phyloP scores from a whole-genome alignment of 2,888 invertebrate species.

The Tromatobia lineatoria region DNA sequence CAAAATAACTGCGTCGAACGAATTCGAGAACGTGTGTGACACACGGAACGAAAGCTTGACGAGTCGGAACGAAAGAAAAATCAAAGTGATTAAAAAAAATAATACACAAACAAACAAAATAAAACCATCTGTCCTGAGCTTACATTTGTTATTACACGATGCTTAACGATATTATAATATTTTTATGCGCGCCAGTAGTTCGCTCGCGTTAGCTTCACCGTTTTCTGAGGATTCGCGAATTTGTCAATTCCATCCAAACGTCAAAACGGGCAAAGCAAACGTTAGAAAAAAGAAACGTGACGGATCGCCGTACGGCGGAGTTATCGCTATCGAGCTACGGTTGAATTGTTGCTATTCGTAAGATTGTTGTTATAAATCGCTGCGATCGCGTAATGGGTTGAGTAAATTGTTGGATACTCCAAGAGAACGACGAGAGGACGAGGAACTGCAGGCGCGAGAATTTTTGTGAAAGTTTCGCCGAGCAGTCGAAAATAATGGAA shows the following conservation, averaged over 20 bases:
- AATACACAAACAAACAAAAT: constrained; percentile 62
- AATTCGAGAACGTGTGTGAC: constrained; percentile 38
- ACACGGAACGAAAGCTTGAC: constrained; percentile 38
- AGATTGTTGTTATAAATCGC: constrained; percentile 84
- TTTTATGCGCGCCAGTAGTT: constrained; percentile 83
- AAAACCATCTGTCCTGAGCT: constrained; percentile 83
- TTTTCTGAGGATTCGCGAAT: constrained; percentile 37
- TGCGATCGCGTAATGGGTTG: constrained; percentile 78
- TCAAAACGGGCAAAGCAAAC: constrained; percentile 1
- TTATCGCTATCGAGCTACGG: constrained; percentile 81
- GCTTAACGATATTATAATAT: constrained; percentile 85
- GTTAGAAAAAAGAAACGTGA: constrained; percentile 2
- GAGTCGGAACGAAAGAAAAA: constrained; percentile 58
- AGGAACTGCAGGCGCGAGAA: constrained; percentile 77
- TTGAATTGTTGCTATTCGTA: constrained; percentile 85
- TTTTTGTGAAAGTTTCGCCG: constrained; percentile 79
- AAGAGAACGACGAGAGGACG: constrained; percentile 60
- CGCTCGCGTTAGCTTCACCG: constrained; percentile 78
- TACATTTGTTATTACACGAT: constrained; percentile 85
- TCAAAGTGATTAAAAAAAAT: constrained; percentile 52
- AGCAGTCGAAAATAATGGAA: constrained; percentile 72
- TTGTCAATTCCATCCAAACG: constrained; percentile 22
- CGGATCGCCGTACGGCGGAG: constrained; percentile 69
- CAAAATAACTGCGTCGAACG: constrained; percentile 24
- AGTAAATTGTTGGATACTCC: constrained; percentile 57